These are phyloP conservation scores for Botia almorhae DNA, from an alignment of 2,797 vertebrate species.

Conservation along the genomic window DNA sequence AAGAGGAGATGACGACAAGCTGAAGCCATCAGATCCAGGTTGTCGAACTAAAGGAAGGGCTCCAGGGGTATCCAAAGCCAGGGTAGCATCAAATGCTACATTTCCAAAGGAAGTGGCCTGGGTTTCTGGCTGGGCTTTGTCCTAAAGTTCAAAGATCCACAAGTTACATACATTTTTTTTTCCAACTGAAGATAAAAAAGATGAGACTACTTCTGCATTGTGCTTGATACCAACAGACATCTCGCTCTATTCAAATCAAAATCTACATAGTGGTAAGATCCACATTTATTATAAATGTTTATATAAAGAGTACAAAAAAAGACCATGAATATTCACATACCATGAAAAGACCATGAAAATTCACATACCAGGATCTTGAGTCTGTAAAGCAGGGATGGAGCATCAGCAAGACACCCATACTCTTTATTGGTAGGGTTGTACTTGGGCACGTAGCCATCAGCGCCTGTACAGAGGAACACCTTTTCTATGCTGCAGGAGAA, in stretches of 20 bases:
- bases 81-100: constrained; percentile 75
- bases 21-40: constrained; percentile 80
- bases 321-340: constrained; percentile 36
- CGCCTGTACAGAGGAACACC: constrained; percentile 83
- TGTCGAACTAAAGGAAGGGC: constrained; percentile 75
- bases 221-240: not conserved
- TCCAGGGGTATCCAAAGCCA: constrained; percentile 76
- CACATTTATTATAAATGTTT: not conserved
- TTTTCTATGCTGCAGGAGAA: constrained; percentile 85
- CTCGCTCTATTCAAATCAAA: not conserved
- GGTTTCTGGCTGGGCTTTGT: constrained; percentile 85
- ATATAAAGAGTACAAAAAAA: too few relatives aligned
- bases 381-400: constrained; percentile 79
- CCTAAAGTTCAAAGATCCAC: constrained; percentile 65
- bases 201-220: not conserved
- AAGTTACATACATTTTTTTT: not conserved
- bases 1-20: constrained; percentile 79
- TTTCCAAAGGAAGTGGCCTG: constrained; percentile 78
- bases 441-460: constrained; percentile 82
- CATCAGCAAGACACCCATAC: constrained; percentile 79
- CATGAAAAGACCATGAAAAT: constrained; percentile 20
- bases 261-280: not conserved
- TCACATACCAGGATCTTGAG: constrained; percentile 81
- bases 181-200: not conserved
- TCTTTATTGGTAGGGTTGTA: constrained; percentile 81